These are phyloP conservation scores for Labia minor DNA, from an alignment of 2,888 invertebrate species.

Conservation along the genomic window DNA sequence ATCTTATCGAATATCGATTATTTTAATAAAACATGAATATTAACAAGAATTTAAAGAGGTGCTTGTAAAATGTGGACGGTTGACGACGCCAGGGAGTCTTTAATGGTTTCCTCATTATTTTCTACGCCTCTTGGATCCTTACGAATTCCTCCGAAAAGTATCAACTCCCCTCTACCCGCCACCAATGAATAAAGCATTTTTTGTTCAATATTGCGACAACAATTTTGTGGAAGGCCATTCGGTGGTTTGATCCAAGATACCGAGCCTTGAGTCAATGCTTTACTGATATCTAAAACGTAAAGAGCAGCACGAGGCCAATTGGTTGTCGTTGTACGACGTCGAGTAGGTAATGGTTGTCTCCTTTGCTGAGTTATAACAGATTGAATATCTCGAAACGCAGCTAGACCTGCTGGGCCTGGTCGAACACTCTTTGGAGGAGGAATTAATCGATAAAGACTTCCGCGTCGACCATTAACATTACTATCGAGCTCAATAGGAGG, in stretches of 20 bases:
- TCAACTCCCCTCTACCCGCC: slow-evolving; percentile 79
- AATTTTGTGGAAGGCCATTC: background rate
- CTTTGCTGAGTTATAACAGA: background rate
- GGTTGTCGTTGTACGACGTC: background rate
- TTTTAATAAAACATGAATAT: too few relatives aligned
- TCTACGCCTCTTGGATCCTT: background rate
- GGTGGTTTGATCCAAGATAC: background rate
- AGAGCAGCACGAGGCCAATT: background rate
- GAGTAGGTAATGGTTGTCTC: background rate
- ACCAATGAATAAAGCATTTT: slow-evolving; percentile 82
- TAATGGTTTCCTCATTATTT: background rate
- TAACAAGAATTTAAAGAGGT: background rate
- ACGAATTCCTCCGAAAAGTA: slow-evolving; percentile 54
- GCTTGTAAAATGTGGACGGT: background rate
- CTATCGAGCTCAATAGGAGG: slow-evolving; percentile 53
- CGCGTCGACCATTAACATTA: slow-evolving; percentile 61
- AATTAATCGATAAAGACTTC: slow-evolving; percentile 39
- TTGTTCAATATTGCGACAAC: slow-evolving; percentile 46
- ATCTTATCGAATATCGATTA: too few relatives aligned
- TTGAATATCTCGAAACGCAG: slow-evolving; percentile 23
- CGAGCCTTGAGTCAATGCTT: slow-evolving; percentile 49
- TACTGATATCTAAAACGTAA: slow-evolving; percentile 61
- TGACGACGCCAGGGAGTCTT: background rate
- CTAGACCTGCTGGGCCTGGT: slow-evolving; percentile 23
- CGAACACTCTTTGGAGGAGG: slow-evolving; percentile 19